Evolutionary conservation across 64 coral and sea anemone species (phyloP).

Genomic region (Pocillopora verrucosa): DNA sequence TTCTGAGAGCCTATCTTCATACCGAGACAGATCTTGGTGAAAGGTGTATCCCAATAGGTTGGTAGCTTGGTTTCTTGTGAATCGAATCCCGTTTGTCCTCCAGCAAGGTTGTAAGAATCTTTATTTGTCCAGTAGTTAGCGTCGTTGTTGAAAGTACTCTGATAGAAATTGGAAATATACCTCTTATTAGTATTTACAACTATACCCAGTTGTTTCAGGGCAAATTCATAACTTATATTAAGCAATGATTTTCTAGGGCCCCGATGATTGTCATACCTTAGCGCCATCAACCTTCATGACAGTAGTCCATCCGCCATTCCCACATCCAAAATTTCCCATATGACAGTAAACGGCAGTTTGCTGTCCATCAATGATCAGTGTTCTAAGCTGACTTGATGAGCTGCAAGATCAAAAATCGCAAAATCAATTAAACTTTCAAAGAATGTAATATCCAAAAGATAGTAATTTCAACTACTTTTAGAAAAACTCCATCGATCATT

Average conservation of each 20-base stretch:
- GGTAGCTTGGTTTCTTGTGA: slow-evolving; percentile 62
- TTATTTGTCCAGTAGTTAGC: slow-evolving; percentile 46
- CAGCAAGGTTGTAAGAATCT: slow-evolving; percentile 21
- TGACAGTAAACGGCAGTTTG: slow-evolving; percentile 4
- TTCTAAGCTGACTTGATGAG: too few species aligned
- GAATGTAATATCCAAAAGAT: too few species aligned
- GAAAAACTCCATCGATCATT: too few species aligned
- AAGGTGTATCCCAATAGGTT: slow-evolving; percentile 40
- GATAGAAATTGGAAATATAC: not conserved
- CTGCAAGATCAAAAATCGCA: too few species aligned
- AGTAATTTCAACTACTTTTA: too few species aligned
- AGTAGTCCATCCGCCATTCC: not conserved
- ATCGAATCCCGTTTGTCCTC: slow-evolving; percentile 12
- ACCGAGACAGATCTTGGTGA: slow-evolving; percentile 48
- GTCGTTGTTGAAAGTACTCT: slow-evolving; percentile 43
- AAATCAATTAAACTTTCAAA: too few species aligned
- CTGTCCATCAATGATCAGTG: not conserved
- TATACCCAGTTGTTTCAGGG: too few species aligned
- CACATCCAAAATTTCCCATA: slow-evolving; percentile 35
- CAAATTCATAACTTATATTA: too few species aligned
- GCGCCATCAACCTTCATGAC: slow-evolving; percentile 35
- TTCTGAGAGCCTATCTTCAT: slow-evolving; percentile 34
- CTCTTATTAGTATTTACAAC: too few species aligned
- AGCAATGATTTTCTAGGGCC: too few species aligned
- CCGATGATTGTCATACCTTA: not conserved